Evolutionary conservation across 2,113 vertebrate genomes (phyloP).

Genomic region (Phasianus colchicus): DNA sequence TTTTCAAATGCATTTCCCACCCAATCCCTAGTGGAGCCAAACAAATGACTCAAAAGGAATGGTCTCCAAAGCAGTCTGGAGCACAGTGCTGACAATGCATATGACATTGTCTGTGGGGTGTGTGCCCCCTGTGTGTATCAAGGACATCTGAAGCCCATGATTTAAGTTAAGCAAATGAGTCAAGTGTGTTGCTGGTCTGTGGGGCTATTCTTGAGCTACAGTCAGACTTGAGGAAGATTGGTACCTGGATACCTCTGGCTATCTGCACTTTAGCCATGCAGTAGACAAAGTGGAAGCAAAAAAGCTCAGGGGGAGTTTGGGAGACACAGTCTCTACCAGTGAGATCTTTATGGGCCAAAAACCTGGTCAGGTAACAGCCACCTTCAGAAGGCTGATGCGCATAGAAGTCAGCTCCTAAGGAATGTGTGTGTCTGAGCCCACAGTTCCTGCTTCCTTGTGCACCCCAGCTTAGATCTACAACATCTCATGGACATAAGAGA

Average conservation of each 20-base stretch:
- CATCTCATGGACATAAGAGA: not conserved
- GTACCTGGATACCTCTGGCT: not conserved
- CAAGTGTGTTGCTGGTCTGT: not conserved
- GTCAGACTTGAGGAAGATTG: not conserved
- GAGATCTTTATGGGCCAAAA: not conserved
- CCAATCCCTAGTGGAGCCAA: not conserved
- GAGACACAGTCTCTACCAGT: not conserved
- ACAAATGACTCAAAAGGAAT: not conserved
- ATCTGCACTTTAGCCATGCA: not conserved
- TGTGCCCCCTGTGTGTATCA: rapidly evolving
- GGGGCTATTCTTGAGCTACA: not conserved
- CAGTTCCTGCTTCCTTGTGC: rapidly evolving
- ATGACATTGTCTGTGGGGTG: not conserved
- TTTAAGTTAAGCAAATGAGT: not conserved
- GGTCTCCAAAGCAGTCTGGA: not conserved
- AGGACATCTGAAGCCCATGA: not conserved
- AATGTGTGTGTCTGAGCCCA: rapidly evolving
- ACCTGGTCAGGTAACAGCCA: not conserved
- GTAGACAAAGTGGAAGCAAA: not conserved
- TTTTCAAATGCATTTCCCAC: not conserved
- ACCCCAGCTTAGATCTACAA: not conserved
- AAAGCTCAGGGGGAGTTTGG: not conserved
- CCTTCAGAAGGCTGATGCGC: not conserved
- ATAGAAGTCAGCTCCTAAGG: not conserved
- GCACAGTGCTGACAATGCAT: not conserved